Conservation (phyloP, 1,140 invertebrate species). For the Drosophila ercepeae region DNA sequence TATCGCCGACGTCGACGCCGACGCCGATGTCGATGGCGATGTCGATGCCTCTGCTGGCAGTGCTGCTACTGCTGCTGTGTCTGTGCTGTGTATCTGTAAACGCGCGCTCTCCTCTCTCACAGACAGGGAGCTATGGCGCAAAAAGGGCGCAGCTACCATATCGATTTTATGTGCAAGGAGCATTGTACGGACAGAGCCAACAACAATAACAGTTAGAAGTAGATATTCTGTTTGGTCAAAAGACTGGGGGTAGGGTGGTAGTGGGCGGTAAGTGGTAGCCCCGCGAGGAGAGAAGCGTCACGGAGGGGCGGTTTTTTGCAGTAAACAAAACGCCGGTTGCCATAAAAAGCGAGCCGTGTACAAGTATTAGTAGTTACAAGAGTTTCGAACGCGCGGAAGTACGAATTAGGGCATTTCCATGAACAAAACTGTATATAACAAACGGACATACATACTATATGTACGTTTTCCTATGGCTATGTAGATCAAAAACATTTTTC, state of each 20-base stretch:
- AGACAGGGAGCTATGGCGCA: constrained; percentile 33
- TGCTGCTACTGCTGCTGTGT: constrained; percentile 33
- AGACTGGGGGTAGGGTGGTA: background rate
- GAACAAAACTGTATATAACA: background rate
- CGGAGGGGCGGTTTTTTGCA: constrained; percentile 21
- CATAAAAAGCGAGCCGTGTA: constrained; percentile 28
- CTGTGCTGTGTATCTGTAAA: constrained; percentile 73
- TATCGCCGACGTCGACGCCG: no score
- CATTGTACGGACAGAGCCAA: constrained; percentile 57
- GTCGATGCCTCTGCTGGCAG: constrained; percentile 21
- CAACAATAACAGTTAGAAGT: constrained; percentile 23
- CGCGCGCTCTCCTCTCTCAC: constrained; percentile 23
- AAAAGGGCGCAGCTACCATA: constrained; percentile 77
- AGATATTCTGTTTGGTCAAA: constrained; percentile 12
- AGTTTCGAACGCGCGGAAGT: constrained; percentile 51
- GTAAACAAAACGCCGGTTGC: constrained; percentile 64
- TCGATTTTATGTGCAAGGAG: constrained; percentile 72
- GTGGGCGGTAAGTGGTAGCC: no score
- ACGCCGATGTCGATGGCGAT: constrained; percentile 17
- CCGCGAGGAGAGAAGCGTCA: background rate
- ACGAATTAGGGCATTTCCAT: constrained; percentile 61
- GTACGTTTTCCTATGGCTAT: background rate
- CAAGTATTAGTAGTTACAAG: constrained; percentile 11
- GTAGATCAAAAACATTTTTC: constrained; percentile 11
- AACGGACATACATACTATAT: constrained; percentile 7